These are phyloP conservation scores for Enteromius mattozi DNA, from an alignment of 2,797 vertebrate genomes.

Conservation along the genomic window DNA sequence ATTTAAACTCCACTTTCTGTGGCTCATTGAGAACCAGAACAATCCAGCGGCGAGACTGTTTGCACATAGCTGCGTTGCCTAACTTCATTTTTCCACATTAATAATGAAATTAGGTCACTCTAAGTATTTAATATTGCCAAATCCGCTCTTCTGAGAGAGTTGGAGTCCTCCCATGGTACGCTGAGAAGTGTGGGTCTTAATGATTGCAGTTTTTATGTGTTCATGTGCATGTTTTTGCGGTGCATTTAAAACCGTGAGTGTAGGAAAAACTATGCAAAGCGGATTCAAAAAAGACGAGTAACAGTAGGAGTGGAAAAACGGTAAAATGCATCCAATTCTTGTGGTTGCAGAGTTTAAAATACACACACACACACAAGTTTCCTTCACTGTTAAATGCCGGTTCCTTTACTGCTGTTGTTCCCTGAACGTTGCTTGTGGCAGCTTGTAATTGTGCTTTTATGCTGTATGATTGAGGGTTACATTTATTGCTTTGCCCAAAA, in stretches of 20 bases:
- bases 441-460: conserved; percentile 74
- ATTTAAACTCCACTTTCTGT: conserved; percentile 16
- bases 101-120: conserved; percentile 14
- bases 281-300: conserved; percentile 34
- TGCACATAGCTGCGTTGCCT: conserved; percentile 22
- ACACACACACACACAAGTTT: conserved; percentile 22
- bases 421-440: conserved; percentile 63
- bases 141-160: conserved; percentile 1
- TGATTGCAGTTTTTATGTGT: conserved; percentile 3
- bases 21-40: not conserved
- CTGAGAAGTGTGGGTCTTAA: not conserved
- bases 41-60: conserved; percentile 8
- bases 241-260: conserved; percentile 23
- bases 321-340: conserved; percentile 49
- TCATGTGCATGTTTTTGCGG: conserved; percentile 1
- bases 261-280: conserved; percentile 56
- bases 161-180: conserved; percentile 3
- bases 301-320: conserved; percentile 50
- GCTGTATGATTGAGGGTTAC: conserved; percentile 64
- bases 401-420: conserved; percentile 39
- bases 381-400: conserved; percentile 7
- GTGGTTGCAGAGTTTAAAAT: conserved; percentile 28
- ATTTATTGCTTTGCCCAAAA: conserved; percentile 71
- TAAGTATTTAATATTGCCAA: conserved; percentile 32
- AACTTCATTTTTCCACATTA: conserved; percentile 24